Conservation (phyloP, 2,888 invertebrate genomes). For the Ophion costatus region DNA sequence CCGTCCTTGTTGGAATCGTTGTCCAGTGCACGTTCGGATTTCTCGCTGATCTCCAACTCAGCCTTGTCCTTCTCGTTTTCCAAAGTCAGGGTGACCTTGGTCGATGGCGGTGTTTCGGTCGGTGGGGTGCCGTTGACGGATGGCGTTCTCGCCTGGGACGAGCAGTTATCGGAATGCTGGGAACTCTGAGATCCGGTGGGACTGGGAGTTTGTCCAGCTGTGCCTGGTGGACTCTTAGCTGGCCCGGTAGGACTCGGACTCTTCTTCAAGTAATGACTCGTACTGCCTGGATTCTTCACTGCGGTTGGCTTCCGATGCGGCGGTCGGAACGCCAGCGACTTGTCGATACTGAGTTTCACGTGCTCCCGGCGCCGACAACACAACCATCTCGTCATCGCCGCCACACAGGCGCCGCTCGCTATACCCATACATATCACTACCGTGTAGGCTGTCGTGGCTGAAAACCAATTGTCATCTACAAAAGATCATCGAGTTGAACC, state of each 20-base stretch:
- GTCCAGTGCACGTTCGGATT: constrained; percentile 81
- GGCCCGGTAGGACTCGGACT: constrained; percentile 94
- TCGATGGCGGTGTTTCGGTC: constrained; percentile 78
- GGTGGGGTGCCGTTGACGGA: constrained; percentile 76
- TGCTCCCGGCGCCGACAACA: constrained; percentile 86
- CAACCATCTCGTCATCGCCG: constrained; percentile 88
- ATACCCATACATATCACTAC: constrained; percentile 87
- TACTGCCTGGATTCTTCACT: constrained; percentile 93
- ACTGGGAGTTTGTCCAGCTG: constrained; percentile 82
- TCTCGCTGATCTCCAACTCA: constrained; percentile 86
- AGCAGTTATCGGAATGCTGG: constrained; percentile 70
- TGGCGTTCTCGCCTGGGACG: constrained; percentile 75
- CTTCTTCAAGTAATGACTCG: constrained; percentile 94
- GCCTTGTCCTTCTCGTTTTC: constrained; percentile 86
- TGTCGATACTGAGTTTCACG: constrained; percentile 86
- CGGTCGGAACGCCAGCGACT: constrained; percentile 88
- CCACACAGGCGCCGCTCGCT: constrained; percentile 86
- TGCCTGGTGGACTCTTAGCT: constrained; percentile 86
- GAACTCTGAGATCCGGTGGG: constrained; percentile 77
- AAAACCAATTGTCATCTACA: constrained; percentile 70
- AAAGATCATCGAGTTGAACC: constrained; percentile 30
- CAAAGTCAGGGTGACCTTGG: constrained; percentile 83
- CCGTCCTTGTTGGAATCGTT: constrained; percentile 84
- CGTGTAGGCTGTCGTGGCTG: constrained; percentile 86
- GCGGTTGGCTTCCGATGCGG: constrained; percentile 90